Evolutionary conservation across 1,140 invertebrate genomes (phyloP).

Genomic region (Cataglyphis hispanica): DNA sequence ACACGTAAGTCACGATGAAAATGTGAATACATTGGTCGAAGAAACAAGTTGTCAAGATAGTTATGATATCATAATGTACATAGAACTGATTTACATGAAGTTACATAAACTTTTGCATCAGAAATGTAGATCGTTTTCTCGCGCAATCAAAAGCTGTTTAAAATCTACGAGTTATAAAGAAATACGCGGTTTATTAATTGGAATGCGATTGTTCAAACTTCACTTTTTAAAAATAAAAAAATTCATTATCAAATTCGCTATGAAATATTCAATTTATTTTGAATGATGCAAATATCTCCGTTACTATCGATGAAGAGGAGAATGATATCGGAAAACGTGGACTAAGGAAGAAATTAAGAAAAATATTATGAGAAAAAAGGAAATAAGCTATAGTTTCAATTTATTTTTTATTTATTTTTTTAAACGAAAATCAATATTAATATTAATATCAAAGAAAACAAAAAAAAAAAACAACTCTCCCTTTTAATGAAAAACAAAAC

Average conservation of each 20-base stretch:
- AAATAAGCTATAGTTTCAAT: background rate
- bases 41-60: background rate
- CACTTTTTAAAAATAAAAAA: background rate
- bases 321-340: background rate
- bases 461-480: no score
- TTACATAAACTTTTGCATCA: background rate
- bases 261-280: background rate
- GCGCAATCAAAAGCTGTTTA: background rate
- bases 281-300: background rate
- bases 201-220: no score
- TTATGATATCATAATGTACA: background rate
- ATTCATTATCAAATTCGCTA: background rate
- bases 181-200: no score
- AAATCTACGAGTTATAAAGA: background rate
- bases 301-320: background rate
- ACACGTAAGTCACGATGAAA: background rate
- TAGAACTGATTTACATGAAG: background rate
- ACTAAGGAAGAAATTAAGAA: conserved; percentile 1
- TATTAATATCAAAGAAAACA: no score
- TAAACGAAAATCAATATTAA: background rate
- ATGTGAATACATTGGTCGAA: background rate
- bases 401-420: background rate
- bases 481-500: background rate
- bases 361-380: background rate
- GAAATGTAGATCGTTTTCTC: background rate